phyloP scores from a whole-genome alignment of 2,113 vertebrate species.

The Zonotrichia leucophrys region DNA sequence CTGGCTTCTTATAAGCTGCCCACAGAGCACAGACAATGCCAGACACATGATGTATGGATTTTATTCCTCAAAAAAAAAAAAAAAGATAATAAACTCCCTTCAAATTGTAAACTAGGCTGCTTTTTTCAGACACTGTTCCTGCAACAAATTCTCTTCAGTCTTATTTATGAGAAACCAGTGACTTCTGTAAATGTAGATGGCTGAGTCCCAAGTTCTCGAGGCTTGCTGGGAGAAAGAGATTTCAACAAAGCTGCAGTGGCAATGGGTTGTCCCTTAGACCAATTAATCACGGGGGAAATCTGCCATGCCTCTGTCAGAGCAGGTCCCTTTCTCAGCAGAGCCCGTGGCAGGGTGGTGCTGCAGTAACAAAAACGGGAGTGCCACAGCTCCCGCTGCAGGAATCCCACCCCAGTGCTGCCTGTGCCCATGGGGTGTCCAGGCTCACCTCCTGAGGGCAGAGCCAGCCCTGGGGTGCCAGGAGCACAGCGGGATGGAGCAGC shows the following conservation, averaged over 20 bases:
- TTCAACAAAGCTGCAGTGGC: not conserved
- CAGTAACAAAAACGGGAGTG: not conserved
- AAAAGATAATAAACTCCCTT: not conserved
- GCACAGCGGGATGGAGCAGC: not conserved
- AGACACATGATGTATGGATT: slow-evolving; percentile 40
- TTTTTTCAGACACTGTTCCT: slow-evolving; percentile 5
- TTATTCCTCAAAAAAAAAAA: not conserved
- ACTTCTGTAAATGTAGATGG: slow-evolving; percentile 32
- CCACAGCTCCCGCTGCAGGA: not conserved
- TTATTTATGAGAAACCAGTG: slow-evolving; percentile 36
- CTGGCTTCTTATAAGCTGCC: slow-evolving; percentile 35
- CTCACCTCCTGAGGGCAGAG: not conserved
- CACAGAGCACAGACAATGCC: slow-evolving; percentile 57
- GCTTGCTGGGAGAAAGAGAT: slow-evolving; percentile 19
- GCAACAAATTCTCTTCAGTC: slow-evolving; percentile 25
- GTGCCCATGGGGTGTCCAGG: not conserved
- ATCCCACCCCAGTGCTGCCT: not conserved
- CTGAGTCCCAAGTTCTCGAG: not conserved
- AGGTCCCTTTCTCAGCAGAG: not conserved
- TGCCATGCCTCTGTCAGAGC: slow-evolving; percentile 1
- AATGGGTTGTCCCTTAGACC: not conserved
- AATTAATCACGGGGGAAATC: not conserved
- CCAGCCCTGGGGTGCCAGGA: not conserved
- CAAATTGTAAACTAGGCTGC: slow-evolving; percentile 33
- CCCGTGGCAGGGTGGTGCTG: not conserved